phyloP scores from a whole-genome alignment of 2,888 invertebrate species.

The Agrochola litura region DNA sequence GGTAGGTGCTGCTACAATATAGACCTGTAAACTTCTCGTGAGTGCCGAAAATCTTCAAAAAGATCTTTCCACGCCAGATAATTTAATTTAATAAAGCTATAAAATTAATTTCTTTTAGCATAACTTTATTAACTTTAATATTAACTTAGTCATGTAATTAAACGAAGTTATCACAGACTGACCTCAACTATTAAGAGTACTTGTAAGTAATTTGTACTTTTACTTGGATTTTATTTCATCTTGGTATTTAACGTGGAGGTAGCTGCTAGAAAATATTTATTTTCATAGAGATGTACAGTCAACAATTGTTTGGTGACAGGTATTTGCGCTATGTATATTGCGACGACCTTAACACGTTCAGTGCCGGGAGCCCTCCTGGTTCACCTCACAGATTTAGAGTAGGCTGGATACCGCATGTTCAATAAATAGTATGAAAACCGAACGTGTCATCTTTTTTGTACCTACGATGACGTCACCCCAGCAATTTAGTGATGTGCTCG shows the following conservation, averaged over 20 bases:
- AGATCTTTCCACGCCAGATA: constrained; percentile 20
- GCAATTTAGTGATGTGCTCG: no score
- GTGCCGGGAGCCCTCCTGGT: no score
- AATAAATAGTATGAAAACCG: no score
- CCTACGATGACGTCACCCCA: no score
- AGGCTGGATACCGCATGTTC: no score
- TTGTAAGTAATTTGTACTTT: constrained; percentile 5
- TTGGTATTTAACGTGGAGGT: not conserved
- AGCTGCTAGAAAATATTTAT: not conserved
- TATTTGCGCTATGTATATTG: not conserved
- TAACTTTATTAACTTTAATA: constrained; percentile 22
- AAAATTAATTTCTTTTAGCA: constrained; percentile 25
- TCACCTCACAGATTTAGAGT: no score
- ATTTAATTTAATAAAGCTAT: constrained; percentile 12
- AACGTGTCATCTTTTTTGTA: no score
- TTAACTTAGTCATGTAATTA: constrained; percentile 25
- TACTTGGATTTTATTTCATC: constrained; percentile 4
- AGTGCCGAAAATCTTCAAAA: not conserved
- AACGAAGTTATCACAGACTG: not conserved
- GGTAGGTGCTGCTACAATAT: not conserved
- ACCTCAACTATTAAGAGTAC: not conserved
- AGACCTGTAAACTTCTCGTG: not conserved
- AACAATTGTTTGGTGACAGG: not conserved
- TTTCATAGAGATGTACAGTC: not conserved
- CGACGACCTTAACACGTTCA: no score